phyloP scores from a whole-genome alignment of 1,140 invertebrate genomes.

The Nasonia giraulti region DNA sequence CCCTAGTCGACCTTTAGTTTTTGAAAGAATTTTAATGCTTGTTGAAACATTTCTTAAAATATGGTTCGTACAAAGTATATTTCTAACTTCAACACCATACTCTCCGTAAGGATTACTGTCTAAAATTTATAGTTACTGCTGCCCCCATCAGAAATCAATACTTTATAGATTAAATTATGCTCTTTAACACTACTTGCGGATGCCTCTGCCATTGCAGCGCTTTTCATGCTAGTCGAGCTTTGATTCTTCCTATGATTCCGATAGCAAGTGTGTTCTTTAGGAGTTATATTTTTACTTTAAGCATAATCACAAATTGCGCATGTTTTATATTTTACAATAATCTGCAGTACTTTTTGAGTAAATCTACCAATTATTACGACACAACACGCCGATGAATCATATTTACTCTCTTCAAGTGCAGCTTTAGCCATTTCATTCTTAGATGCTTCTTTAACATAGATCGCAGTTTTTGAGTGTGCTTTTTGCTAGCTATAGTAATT shows the following conservation, averaged over 20 bases:
- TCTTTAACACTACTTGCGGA: too few relatives aligned
- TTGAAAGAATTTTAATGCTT: too few relatives aligned
- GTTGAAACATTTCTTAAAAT: too few relatives aligned
- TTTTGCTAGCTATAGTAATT: not conserved
- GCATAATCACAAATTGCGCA: constrained; percentile 17
- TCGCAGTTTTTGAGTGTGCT: not conserved
- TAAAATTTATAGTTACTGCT: too few relatives aligned
- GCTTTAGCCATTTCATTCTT: too few relatives aligned
- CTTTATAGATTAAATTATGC: too few relatives aligned
- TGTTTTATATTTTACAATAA: not conserved
- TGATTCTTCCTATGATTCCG: not conserved
- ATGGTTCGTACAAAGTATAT: too few relatives aligned
- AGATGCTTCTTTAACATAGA: not conserved
- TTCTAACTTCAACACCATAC: too few relatives aligned
- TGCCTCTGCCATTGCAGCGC: too few relatives aligned
- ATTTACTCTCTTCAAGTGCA: too few relatives aligned
- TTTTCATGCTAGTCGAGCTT: constrained; percentile 34
- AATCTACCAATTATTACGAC: constrained; percentile 1
- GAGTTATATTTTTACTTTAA: not conserved
- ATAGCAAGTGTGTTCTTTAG: constrained; percentile 14
- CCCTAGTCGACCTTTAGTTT: not conserved
- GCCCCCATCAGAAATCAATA: too few relatives aligned
- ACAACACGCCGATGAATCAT: constrained; percentile 12
- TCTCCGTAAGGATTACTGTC: not conserved
- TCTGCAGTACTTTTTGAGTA: constrained; percentile 10